phyloP scores from a whole-genome alignment of 2,113 vertebrate genomes.

The Dasyornis broadbenti region DNA sequence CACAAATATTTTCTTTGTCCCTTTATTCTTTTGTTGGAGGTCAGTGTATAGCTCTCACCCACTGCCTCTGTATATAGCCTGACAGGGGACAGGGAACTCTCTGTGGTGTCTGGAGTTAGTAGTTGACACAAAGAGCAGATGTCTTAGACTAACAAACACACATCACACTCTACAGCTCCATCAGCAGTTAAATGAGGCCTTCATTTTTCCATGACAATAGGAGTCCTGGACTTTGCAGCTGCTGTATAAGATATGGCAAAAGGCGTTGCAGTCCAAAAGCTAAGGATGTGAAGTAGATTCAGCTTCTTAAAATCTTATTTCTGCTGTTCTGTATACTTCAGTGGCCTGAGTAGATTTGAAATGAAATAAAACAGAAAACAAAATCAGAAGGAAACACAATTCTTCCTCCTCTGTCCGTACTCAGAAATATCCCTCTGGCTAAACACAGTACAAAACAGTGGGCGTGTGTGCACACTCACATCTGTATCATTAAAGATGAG shows the following conservation, averaged over 20 bases:
- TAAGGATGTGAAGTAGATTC: conserved; percentile 39
- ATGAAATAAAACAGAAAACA: neutral
- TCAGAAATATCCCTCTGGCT: neutral
- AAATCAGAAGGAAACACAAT: neutral
- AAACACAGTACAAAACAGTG: neutral
- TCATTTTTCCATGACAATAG: conserved; percentile 64
- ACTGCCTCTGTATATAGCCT: conserved; percentile 45
- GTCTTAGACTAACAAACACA: conserved; percentile 79
- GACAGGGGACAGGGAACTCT: conserved; percentile 38
- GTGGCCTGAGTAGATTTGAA: neutral
- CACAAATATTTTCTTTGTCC: conserved; percentile 56
- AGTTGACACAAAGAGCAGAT: conserved; percentile 77
- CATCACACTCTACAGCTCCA: conserved; percentile 56
- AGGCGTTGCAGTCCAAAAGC: conserved; percentile 22
- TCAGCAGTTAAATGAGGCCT: conserved; percentile 61
- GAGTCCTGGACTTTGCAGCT: conserved; percentile 64
- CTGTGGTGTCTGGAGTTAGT: conserved; percentile 59
- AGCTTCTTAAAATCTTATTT: conserved; percentile 21
- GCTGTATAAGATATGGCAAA: conserved; percentile 30
- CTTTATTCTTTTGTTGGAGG: conserved; percentile 39
- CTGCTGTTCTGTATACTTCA: conserved; percentile 9
- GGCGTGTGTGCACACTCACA: neutral
- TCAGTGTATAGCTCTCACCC: neutral
- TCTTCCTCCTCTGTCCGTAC: neutral
- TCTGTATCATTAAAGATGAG: neutral